Evolutionary conservation across 1,140 invertebrate species (phyloP), one percentile per base, ranked within the genome.

Genomic region (Solenopsis fugax): DNA sequence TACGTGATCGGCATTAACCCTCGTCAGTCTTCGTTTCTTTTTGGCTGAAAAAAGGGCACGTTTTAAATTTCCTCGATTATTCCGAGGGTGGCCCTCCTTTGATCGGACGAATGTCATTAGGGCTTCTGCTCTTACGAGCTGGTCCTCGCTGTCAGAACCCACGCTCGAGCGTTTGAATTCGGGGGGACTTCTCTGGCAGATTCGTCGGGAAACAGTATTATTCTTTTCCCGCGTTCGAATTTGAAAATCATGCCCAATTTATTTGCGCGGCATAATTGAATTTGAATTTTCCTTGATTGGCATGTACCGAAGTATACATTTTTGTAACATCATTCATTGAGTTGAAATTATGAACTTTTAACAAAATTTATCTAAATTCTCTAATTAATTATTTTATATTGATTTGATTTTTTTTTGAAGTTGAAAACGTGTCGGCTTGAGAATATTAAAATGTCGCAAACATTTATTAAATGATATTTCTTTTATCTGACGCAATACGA

Each of bases 1-100:
- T 93, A 93, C 93, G 93, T 93, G 93, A 94, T 94, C 93, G 90
- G 93, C 93, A 93, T 93, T 92, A 93, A 93, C 93, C 93, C 93
- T 93, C 89, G 87, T 93, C 91, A 91, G 91, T 89, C 73, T 76
- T 88, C 89, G 90, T 91, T 93, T 90, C 87, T 92, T 92, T 92
- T 75, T 62, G 45, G 58, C 67, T 54, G 81, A 86, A 89, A 90
- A 90, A 92, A 92, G 92, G 91, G 92, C 92, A 91, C 92, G 91
- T 93, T 94, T 94, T 94, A 94, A 94, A 94, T 93, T 93, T 93
- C 90, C 91, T 93, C 87, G 88, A 82, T 88, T 93, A 93, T 92
- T 92, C 92, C 88, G 88, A 92, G 92, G 93, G 91, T 93, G 87
- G 89, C 89, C 80, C 60, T 84, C 84, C 92, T 93, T 93, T 93